These are phyloP conservation scores for Poecilia latipinna DNA, from an alignment of 2,113 vertebrate species.

Conservation along the genomic window DNA sequence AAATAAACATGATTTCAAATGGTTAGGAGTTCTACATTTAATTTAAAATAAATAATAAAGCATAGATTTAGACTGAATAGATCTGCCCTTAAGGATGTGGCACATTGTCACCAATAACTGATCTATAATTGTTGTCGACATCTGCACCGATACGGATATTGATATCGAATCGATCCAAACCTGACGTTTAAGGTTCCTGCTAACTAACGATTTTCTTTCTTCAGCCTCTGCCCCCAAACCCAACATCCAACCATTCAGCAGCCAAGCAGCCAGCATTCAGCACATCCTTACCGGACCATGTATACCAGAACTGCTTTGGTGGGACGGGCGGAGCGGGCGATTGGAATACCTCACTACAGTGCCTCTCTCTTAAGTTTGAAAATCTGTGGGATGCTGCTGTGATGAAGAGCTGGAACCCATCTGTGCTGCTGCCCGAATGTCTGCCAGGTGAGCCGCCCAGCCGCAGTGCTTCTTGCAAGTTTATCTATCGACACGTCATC, in stretches of 20 bases:
- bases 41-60: no score
- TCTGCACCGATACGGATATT: no score
- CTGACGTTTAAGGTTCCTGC: slow-evolving; percentile 3
- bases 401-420: slow-evolving; percentile 97
- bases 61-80: no score
- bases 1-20: no score
- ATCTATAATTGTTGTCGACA: no score
- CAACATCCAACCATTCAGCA: slow-evolving; percentile 88
- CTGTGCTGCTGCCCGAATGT: slow-evolving; percentile 91
- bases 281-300: slow-evolving; percentile 92
- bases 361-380: slow-evolving; percentile 91
- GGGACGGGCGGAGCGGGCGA: slow-evolving; percentile 83
- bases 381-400: slow-evolving; percentile 96
- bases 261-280: slow-evolving; percentile 93
- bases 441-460: slow-evolving; percentile 85
- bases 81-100: no score
- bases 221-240: slow-evolving; percentile 89
- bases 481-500: not conserved
- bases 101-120: no score
- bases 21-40: no score
- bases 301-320: slow-evolving; percentile 94
- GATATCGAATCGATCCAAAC: not conserved
- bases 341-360: slow-evolving; percentile 91
- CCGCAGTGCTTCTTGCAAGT: not conserved
- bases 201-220: slow-evolving; percentile 6